Base-by-base conservation (phyloP, 2,797 vertebrate genomes). In the Labroides dimidiatus region DNA sequence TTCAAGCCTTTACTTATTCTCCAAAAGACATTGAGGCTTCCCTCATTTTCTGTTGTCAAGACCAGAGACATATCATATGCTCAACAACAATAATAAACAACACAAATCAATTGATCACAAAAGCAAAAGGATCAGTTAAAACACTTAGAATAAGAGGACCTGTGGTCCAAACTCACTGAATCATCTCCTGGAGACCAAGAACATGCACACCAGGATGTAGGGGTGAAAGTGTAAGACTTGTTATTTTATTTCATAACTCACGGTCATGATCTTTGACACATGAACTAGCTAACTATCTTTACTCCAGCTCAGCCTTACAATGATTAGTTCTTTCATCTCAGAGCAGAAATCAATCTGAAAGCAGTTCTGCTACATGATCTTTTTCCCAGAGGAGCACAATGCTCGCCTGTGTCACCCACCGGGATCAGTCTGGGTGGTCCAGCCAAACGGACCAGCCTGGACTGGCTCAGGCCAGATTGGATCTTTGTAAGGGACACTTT, bases 341-440 rank as follows among this genome's bases (percentile, higher is more conserved):
- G 67, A 71, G 52, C 67, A 78, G 59, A 72, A 64, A 64, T 78
- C n/a, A 70, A 73, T 64, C 74, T 59, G 65, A 72, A 61, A 77
- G 73, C 69, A 57, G 58, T 61, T 86, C 53, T 51, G 56, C 56
- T 62, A 70, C 65, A 69, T 49, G 47, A 69, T 72, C 72, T 30
- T 45, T 82, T 75, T 52, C 80, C 84, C 75, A 50, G 53, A 84
- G 56, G 67, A 83, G 70, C 27, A 90, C 85, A 92, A 87, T 81
- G 85, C 90, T 67, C 79, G 58, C 75, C 91, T 92, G 88, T 92
- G 78, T 49, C 55, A 45, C 68, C 69, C 41, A 55, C 33, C 33
- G 45, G 72, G 71, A 77, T 81, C 75, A 44, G 48, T 75, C 69
- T 87, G 90, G 91, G 91, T 93, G 91, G 91, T 91, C 90, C 54